Conservation (phyloP, 2,888 invertebrate genomes). For the Osmoderma eremita region DNA sequence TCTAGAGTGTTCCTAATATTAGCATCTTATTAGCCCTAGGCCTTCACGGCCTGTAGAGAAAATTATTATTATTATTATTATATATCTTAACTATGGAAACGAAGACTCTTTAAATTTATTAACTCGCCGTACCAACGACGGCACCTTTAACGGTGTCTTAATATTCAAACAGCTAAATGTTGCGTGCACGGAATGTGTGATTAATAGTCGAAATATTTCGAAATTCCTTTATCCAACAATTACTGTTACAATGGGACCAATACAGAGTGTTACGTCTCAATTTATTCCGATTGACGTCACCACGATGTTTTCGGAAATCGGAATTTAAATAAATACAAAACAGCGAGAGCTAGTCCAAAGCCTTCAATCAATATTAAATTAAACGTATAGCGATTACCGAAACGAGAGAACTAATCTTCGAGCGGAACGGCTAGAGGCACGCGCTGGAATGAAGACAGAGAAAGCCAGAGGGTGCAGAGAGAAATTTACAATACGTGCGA, state of each 20-base stretch:
- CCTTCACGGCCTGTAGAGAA: too few species aligned
- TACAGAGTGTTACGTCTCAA: slow-evolving; percentile 9
- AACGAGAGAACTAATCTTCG: slow-evolving; percentile 39
- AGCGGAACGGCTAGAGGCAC: slow-evolving; percentile 17
- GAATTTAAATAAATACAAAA: slow-evolving; percentile 37
- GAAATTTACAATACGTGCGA: not conserved
- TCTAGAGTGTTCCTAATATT: too few species aligned
- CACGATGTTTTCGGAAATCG: slow-evolving; percentile 8
- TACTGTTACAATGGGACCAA: slow-evolving; percentile 13
- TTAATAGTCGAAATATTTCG: too few species aligned
- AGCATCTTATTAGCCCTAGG: too few species aligned
- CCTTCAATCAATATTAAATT: slow-evolving; percentile 43
- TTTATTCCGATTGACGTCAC: slow-evolving; percentile 30
- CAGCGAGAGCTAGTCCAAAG: slow-evolving; percentile 22
- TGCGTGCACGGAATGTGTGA: too few species aligned
- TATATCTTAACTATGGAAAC: too few species aligned
- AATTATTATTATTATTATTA: too few species aligned
- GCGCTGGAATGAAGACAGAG: not conserved
- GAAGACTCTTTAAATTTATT: too few species aligned
- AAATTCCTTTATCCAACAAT: not conserved
- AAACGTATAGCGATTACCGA: slow-evolving; percentile 40
- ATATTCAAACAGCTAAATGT: too few species aligned
- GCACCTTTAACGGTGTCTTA: too few species aligned
- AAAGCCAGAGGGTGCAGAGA: not conserved
- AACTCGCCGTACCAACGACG: too few species aligned